Evolutionary conservation across 1,140 invertebrate genomes (phyloP).

Genomic region (Magallana ariakensis): DNA sequence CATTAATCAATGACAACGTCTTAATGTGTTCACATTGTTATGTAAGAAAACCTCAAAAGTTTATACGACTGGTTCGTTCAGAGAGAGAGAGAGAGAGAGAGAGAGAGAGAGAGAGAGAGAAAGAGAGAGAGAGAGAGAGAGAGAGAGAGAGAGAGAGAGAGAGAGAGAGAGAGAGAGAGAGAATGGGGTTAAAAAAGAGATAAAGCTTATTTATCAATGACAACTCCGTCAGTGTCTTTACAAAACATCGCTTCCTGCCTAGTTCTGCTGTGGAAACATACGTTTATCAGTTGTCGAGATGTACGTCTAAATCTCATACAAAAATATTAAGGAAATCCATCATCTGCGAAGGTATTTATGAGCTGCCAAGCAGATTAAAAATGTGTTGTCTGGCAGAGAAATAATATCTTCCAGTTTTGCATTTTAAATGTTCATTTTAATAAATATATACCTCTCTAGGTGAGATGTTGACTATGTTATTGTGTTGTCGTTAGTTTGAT

Average conservation of each 20-base stretch:
- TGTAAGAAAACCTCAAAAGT: too few relatives aligned
- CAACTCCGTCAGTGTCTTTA: background rate
- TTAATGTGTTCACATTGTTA: too few relatives aligned
- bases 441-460: too few relatives aligned
- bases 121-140: too few relatives aligned
- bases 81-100: too few relatives aligned
- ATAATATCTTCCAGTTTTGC: too few relatives aligned
- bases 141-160: too few relatives aligned
- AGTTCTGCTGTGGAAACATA: background rate
- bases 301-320: background rate
- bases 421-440: too few relatives aligned
- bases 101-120: background rate
- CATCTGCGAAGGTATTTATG: background rate
- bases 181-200: background rate
- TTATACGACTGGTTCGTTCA: too few relatives aligned
- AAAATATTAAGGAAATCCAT: background rate
- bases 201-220: conserved; percentile 32
- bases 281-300: background rate
- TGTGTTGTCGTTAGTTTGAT: too few relatives aligned
- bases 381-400: background rate
- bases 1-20: too few relatives aligned
- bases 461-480: too few relatives aligned
- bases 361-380: background rate
- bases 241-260: background rate
- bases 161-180: background rate